Conservation (phyloP, 2,888 invertebrate species). For the Brenthis daphne region DNA sequence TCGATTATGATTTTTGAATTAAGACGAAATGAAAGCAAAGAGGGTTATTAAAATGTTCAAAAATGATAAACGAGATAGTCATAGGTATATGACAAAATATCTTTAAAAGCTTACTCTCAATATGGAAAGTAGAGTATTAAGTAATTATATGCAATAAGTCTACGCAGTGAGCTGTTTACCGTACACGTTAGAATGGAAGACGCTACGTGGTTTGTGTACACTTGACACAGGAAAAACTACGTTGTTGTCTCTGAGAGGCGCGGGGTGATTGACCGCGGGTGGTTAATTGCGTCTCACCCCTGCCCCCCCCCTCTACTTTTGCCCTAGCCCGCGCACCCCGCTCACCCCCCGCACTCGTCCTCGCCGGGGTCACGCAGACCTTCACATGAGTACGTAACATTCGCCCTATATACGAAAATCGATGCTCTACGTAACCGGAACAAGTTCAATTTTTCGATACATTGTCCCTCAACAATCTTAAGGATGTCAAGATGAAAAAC, state of each 20-base stretch:
- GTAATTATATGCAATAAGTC: background rate
- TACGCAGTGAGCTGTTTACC: background rate
- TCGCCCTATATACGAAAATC: constrained; percentile 73
- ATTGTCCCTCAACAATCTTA: constrained; percentile 2
- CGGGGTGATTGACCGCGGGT: constrained; percentile 70
- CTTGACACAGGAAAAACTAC: constrained; percentile 28
- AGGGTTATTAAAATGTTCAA: too few relatives aligned
- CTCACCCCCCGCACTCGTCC: constrained; percentile 35
- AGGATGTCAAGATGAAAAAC: too few relatives aligned
- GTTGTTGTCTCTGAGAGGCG: constrained; percentile 41
- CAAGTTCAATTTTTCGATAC: constrained; percentile 59
- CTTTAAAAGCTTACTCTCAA: too few relatives aligned
- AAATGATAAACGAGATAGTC: too few relatives aligned
- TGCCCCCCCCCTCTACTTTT: constrained; percentile 33
- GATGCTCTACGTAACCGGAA: constrained; percentile 60
- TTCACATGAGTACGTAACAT: constrained; percentile 59
- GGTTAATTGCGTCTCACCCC: constrained; percentile 66
- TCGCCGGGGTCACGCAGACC: constrained; percentile 64
- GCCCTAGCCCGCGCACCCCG: constrained; percentile 27
- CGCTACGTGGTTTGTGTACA: constrained; percentile 12
- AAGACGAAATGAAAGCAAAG: too few relatives aligned
- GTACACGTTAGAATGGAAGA: background rate
- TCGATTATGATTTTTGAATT: too few relatives aligned
- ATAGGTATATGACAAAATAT: too few relatives aligned
- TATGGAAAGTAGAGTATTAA: too few relatives aligned